Base-by-base conservation (phyloP, 2,797 vertebrate genomes). In the Phylloscopus collybita region DNA sequence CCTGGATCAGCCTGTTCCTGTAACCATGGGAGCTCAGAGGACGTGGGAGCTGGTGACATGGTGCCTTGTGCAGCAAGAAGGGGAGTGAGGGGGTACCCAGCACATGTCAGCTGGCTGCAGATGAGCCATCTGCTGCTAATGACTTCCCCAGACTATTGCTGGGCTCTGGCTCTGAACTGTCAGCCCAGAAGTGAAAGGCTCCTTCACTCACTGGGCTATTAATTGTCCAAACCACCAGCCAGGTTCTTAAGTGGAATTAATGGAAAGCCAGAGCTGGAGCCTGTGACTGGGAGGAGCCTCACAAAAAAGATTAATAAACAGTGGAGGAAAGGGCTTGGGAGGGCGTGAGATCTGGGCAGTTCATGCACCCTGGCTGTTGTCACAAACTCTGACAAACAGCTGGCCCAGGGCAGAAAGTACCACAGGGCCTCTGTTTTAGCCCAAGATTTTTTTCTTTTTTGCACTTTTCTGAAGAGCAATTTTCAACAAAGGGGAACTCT, bases 181-280 rank as follows among this genome's bases (percentile, higher is more conserved):
- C 67, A 86, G 47, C 25, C 27, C 59, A 49, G 70, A 72, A 44
- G 71, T 70, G 66, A 94, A 93, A 86, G 67, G 32, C 14, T 87
- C 27, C 57, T 81, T 88, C 70, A 25, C 36, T 90, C 74, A 42
- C 45, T 85, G 78, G 67, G 44, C 34, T 86, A 54, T 80, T 95
- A 85, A 64, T 80, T 88, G 80, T 64, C 36, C 75, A 87, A 91
- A 79, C 13, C 45, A 71, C 26, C 64, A 64, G 51, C 36, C 25
- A 0, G 0, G 34, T 76, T 80, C 67, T 67, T 67, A 78, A 80
- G 38, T 49, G 29, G 53, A 82, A 67, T 82, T 80, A 91, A 83
- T 74, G 71, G 67, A 53, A 84, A 93, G 38, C 11, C 75, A 86
- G 75, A 80, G 15, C 15, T 90, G 69, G 26, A 83, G 29, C 10